Evolutionary conservation across 2,797 vertebrate genomes (phyloP).

Genomic region (Sparidentex hasta): DNA sequence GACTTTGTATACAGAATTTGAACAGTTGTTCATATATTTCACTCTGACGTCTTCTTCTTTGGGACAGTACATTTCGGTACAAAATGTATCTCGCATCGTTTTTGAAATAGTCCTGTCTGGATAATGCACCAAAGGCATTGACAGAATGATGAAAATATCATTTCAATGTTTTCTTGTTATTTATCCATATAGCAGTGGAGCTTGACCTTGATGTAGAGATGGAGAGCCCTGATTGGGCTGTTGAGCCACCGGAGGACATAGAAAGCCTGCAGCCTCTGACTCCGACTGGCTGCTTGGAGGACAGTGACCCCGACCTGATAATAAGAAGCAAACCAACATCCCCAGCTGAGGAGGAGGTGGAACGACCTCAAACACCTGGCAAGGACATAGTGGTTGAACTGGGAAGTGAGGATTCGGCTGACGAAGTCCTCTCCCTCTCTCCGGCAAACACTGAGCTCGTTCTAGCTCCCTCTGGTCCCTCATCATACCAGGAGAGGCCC

Average conservation of each 20-base stretch:
- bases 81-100: no score
- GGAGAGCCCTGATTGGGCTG: constrained; percentile 76
- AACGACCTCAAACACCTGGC: constrained; percentile 89
- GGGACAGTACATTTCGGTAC: no score
- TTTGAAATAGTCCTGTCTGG: no score
- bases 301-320: constrained; percentile 83
- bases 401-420: constrained; percentile 78
- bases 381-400: constrained; percentile 78
- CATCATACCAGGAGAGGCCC: constrained; percentile 88
- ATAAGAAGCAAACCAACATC: constrained; percentile 79
- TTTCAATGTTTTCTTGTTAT: neutral
- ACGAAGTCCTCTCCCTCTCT: constrained; percentile 76
- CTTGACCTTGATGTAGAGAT: constrained; percentile 68
- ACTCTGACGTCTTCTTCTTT: no score
- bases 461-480: constrained; percentile 47
- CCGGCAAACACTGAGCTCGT: constrained; percentile 41
- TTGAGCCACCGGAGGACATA: constrained; percentile 63
- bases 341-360: constrained; percentile 82
- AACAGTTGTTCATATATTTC: no score
- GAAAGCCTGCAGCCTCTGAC: constrained; percentile 80
- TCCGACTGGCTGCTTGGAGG: constrained; percentile 84
- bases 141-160: neutral
- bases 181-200: constrained; percentile 61
- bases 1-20: no score
- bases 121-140: neutral